Percentiles rank a stretch among this genome's conserved stretches.
Evolutionary conservation across 2,888 invertebrate genomes (phyloP).

Genomic region (Microctonus brassicae): DNA sequence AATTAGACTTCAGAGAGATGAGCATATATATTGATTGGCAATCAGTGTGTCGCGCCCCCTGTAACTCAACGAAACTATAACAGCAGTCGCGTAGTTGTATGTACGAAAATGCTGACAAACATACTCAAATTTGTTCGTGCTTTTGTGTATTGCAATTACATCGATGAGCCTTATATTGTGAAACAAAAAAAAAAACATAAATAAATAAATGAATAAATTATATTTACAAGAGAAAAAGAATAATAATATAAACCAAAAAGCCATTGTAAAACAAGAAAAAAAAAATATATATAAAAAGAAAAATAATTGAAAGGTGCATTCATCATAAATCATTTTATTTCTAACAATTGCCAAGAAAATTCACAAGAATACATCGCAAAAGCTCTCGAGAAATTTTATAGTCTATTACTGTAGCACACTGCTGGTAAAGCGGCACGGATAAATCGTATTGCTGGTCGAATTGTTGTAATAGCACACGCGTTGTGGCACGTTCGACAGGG

Average conservation of each 20-base stretch:
- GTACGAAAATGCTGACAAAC: conserved; percentile 54
- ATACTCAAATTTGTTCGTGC: conserved; percentile 18
- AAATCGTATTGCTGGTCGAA: conserved; percentile 22
- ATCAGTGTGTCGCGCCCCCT: conserved; percentile 61
- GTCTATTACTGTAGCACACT: conserved; percentile 28
- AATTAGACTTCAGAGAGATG: conserved; percentile 68
- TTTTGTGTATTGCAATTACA: conserved; percentile 41
- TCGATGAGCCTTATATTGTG: conserved; percentile 27
- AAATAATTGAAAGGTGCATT: neutral
- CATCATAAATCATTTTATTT: neutral
- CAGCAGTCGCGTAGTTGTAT: no score
- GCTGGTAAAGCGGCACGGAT: conserved; percentile 28
- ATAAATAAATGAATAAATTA: no score
- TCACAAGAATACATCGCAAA: neutral
- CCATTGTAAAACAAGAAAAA: neutral
- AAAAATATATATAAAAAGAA: neutral
- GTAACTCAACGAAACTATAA: conserved; percentile 59
- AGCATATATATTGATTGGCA: conserved; percentile 70
- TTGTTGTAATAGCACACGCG: neutral
- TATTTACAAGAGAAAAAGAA: no score
- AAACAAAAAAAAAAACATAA: neutral
- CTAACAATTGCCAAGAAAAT: neutral
- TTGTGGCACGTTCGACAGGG: conserved; percentile 52
- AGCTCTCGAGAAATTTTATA: conserved; percentile 1
- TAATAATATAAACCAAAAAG: no score